Conservation (phyloP, 1,140 invertebrate genomes). For the Heliconius congener region DNA sequence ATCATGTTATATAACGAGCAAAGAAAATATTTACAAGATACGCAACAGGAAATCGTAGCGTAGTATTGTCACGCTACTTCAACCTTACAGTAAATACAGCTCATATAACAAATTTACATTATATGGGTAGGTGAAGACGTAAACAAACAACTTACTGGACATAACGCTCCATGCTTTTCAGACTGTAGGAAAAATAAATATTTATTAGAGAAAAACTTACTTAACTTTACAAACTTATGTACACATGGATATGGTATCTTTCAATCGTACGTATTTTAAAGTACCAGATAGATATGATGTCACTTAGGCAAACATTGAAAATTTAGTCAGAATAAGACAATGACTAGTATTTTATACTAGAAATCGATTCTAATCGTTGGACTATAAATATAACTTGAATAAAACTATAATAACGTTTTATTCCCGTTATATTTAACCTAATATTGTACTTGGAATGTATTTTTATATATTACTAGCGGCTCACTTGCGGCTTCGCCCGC, state of each 20-base stretch:
- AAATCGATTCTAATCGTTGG: background rate
- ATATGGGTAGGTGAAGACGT: conserved; percentile 10
- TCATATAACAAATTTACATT: conserved; percentile 15
- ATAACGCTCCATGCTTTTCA: conserved; percentile 62
- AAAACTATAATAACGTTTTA: no score
- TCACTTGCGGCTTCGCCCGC: no score
- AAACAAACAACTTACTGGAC: conserved; percentile 61
- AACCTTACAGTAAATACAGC: conserved; percentile 16
- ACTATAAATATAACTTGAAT: no score
- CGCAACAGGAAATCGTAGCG: conserved; percentile 17
- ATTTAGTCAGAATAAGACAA: background rate
- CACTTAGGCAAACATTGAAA: background rate
- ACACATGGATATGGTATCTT: background rate
- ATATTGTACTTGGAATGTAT: no score
- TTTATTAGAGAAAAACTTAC: conserved; percentile 13
- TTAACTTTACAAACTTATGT: background rate
- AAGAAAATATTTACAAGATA: conserved; percentile 24
- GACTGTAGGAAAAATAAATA: conserved; percentile 49
- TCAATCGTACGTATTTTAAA: background rate
- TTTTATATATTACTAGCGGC: no score
- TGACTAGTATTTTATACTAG: background rate
- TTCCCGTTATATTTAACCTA: no score
- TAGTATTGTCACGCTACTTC: conserved; percentile 13
- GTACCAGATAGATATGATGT: background rate
- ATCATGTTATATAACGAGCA: conserved; percentile 24